phyloP scores from a whole-genome alignment of 1,140 invertebrate genomes.

The Laupala kohalensis region DNA sequence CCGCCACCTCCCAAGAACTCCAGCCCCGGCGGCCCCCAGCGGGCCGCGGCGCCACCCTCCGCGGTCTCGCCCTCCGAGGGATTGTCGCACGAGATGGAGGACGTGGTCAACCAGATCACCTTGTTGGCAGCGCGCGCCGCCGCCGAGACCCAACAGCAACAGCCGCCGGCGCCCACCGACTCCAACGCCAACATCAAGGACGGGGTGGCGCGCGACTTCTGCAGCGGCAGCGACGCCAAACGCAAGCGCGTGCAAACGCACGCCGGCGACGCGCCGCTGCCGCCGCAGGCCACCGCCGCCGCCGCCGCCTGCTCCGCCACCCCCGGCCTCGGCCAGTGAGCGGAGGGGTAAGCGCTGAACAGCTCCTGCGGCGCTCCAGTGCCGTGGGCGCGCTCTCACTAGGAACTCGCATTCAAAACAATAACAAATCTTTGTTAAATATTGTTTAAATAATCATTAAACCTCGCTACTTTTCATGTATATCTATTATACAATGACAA shows the following conservation, averaged over 20 bases:
- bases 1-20: constrained; percentile 23
- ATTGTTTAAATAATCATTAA: constrained; percentile 4
- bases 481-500: neutral
- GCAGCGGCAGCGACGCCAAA: neutral
- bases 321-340: neutral
- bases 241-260: neutral
- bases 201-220: constrained; percentile 5
- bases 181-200: constrained; percentile 15
- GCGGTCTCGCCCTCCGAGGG: constrained; percentile 19
- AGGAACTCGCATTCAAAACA: constrained; percentile 1
- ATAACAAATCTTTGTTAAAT: constrained; percentile 1
- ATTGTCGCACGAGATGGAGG: constrained; percentile 64
- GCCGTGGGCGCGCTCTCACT: neutral
- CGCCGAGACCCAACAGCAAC: constrained; percentile 24
- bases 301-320: too few species aligned
- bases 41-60: constrained; percentile 23
- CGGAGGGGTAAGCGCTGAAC: too few species aligned
- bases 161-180: constrained; percentile 31
- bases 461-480: constrained; percentile 1
- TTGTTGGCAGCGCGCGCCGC: constrained; percentile 55
- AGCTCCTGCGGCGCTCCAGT: too few species aligned
- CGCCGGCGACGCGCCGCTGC: neutral
- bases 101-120: constrained; percentile 70
- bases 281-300: too few species aligned
- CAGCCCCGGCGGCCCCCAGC: neutral